These are phyloP conservation scores for Tapirus indicus DNA, from an alignment of 2,797 vertebrate species.

Conservation along the genomic window DNA sequence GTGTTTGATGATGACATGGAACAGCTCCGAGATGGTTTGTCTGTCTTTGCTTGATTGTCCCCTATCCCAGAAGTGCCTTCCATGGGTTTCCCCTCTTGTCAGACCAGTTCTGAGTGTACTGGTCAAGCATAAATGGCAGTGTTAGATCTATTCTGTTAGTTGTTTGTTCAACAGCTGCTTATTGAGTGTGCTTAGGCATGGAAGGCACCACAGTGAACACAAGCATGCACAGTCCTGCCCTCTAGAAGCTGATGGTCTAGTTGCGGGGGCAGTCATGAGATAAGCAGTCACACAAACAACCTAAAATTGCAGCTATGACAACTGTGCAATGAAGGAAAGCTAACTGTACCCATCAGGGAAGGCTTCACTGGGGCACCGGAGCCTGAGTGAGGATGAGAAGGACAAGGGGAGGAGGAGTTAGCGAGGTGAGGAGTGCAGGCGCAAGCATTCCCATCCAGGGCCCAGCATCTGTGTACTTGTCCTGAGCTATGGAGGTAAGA, in stretches of 20 bases:
- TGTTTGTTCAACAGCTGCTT: neutral
- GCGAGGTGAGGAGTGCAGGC: neutral
- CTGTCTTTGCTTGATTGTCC: neutral
- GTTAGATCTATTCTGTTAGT: neutral
- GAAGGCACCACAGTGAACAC: neutral
- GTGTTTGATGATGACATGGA: conserved; percentile 99
- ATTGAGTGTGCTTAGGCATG: neutral
- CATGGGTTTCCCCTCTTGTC: neutral
- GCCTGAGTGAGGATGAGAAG: neutral
- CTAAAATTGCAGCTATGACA: neutral
- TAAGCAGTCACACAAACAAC: neutral
- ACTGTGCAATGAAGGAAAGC: neutral
- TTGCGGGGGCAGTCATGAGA: neutral
- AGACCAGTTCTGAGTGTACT: too few species aligned
- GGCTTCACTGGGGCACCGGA: neutral
- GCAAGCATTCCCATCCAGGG: accelerated
- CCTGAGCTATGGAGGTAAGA: accelerated
- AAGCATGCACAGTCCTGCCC: neutral
- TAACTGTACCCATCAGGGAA: neutral
- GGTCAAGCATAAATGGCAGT: neutral
- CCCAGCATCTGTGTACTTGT: accelerated
- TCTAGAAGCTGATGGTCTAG: neutral
- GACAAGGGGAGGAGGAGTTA: neutral
- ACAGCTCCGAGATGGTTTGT: conserved; percentile 97
- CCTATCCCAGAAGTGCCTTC: neutral